Base-by-base conservation (phyloP, 2,113 vertebrate species). In the Quiscalus mexicanus region DNA sequence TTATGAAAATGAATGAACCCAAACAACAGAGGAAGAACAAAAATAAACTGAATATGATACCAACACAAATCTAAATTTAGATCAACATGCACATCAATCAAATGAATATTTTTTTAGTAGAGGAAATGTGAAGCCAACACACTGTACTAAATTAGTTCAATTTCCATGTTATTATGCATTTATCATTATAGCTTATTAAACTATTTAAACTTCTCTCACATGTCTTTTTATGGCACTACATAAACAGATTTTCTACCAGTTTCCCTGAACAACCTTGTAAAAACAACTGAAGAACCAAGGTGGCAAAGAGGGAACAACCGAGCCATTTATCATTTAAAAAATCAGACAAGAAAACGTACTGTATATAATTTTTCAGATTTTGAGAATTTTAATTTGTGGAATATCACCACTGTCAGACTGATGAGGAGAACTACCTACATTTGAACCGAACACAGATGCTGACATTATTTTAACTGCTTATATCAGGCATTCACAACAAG, bases 101-200 rank as follows among this genome's bases (percentile, higher is more conserved):
- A 78, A 90, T 17, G 24, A 84, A 24, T 69, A 22, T 47, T 75
- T 41, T 81, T 90, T 91, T 28, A 93, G 27, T 42, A 81, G 44
- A 89, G 44, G n/a, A 93, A 94, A 91, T 41, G 68, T 65, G 59
- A 93, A 82, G 16, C 15, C 42, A 84, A 77, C 42, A 85, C 56
- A 78, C 27, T 74, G 13, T 52, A 74, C 69, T 62, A 91, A 47
- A 53, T 94, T 74, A 33, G 53, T 68, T 93, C 77, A 47, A 71
- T 65, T 94, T 92, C 86, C 50, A 71, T 76, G 70, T 39, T 83
- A 73, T 82, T 76, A 84, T 15, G 16, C 62, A 89, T 95, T 93
- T 96, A 90, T 87, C 88, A 84, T 94, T 90, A 92, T 9, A 87
- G 65, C 47, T 80, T 95, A 87, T 80, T 91, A 93, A 62, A 39